These are phyloP conservation scores for Gambusia holbrooki DNA, from an alignment of 2,113 vertebrate genomes.

Conservation along the genomic window DNA sequence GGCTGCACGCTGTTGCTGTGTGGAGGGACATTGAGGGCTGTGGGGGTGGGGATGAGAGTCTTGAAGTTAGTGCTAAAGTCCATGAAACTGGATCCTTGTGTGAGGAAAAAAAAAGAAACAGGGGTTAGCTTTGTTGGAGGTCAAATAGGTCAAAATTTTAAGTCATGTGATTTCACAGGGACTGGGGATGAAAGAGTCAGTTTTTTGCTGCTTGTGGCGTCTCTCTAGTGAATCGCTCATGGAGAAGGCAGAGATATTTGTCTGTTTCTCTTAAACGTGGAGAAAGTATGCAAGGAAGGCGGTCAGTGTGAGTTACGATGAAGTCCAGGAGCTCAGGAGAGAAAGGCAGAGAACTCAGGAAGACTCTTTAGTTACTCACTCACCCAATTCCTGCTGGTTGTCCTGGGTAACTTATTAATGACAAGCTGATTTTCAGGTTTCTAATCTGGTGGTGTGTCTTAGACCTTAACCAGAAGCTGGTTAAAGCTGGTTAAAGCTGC, in stretches of 20 bases:
- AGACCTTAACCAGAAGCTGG: neutral
- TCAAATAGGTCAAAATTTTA: neutral
- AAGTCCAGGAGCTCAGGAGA: neutral
- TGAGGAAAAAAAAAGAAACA: neutral
- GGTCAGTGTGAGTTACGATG: neutral
- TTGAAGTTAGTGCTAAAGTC: neutral
- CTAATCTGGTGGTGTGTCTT: neutral
- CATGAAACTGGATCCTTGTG: neutral
- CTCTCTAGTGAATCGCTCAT: neutral
- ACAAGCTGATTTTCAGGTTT: neutral
- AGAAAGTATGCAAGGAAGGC: neutral
- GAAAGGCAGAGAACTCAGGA: neutral
- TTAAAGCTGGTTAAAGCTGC: neutral
- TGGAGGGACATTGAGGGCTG: neutral
- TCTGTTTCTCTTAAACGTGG: neutral
- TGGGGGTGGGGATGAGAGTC: neutral
- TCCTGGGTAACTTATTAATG: neutral
- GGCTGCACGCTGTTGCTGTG: neutral
- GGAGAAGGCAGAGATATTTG: neutral
- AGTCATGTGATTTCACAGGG: neutral
- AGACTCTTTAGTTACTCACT: neutral
- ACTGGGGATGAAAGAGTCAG: neutral
- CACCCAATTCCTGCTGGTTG: neutral
- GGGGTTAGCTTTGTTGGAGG: neutral
- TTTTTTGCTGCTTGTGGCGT: slow-evolving; percentile 2